A percentile compares a stretch with the other conserved stretches of the same genome.
phyloP scores from a whole-genome alignment of 2,888 invertebrate species.

The Hydriomena furcata region DNA sequence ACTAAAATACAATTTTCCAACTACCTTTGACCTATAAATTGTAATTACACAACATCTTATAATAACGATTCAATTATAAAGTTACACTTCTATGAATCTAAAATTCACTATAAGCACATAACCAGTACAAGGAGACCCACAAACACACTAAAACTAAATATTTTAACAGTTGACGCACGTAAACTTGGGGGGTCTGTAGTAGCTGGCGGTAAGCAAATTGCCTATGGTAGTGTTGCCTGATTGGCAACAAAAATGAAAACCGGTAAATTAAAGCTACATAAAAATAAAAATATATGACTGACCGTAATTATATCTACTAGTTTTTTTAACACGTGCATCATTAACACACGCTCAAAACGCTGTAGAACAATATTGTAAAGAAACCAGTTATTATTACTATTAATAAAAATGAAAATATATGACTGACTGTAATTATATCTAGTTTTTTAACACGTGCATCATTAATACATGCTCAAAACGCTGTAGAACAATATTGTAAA shows the following conservation, averaged over 20 bases:
- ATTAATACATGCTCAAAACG: no score
- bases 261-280: background rate
- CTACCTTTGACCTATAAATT: slow-evolving; percentile 7
- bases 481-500: no score
- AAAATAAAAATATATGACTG: no score
- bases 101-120: slow-evolving; percentile 33
- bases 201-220: slow-evolving; percentile 36
- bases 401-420: background rate
- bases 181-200: slow-evolving; percentile 27
- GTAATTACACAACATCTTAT: slow-evolving; percentile 13
- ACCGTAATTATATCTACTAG: no score
- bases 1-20: no score
- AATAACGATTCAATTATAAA: slow-evolving; percentile 41
- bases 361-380: no score
- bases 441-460: no score
- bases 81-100: slow-evolving; percentile 36
- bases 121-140: slow-evolving; percentile 29
- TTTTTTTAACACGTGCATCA: no score
- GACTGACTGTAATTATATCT: no score
- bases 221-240: slow-evolving; percentile 24
- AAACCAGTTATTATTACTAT: no score
- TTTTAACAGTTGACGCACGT: slow-evolving; percentile 27
- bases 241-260: background rate
- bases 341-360: no score
- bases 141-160: slow-evolving; percentile 26